Evolutionary conservation across 2,113 vertebrate species (phyloP), one percentile per base, ranked within the genome.

Genomic region (Malurus melanocephalus): DNA sequence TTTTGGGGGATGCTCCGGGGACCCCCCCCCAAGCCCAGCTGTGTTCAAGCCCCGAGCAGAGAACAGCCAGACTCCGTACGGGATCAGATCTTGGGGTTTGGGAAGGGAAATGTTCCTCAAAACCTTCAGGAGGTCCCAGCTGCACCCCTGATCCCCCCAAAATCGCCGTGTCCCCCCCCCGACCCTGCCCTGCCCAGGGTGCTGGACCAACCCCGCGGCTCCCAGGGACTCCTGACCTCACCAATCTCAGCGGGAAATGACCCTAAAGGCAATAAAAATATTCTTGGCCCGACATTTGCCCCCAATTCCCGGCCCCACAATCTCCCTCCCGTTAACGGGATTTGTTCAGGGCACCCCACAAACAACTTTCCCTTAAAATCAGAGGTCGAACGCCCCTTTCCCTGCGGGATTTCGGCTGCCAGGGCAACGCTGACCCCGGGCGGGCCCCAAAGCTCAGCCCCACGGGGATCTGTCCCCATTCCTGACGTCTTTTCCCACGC

Each of bases 401-500:
- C 65, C 61, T 1, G 22, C 0, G 61, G 78, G 51, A 68, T 76
- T 82, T 24, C 3, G n/a, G 21, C 69, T 5, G 33, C 66, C 33
- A 10, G 64, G 79, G 46, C 38, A 7, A 51, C 1, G 43, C 43
- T 93, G 93, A 85, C 84, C 90, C 52, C 5, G 0, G 10, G 23
- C 13, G 1, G 78, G 22, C 65, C 67, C 38, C 2, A 1, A 57
- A 72, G 80, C 62, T 82, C 79, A 82, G 90, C 75, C 75, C 80
- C 9, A 0, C 0, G 53, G 88, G 84, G 90, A 68, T 28, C 14
- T 69, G 20, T n/a, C 46, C 85, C 49, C 30, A 0, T 27, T 59
- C 92, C 68, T 93, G 93, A 95, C 94, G 93, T 95, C 92, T 72
- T 79, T 95, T 95, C 95, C 95, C 95, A 95, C 80, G 85, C 87